These are phyloP conservation scores for Meteorus cinctellus DNA, from an alignment of 2,888 invertebrate genomes.

Conservation along the genomic window DNA sequence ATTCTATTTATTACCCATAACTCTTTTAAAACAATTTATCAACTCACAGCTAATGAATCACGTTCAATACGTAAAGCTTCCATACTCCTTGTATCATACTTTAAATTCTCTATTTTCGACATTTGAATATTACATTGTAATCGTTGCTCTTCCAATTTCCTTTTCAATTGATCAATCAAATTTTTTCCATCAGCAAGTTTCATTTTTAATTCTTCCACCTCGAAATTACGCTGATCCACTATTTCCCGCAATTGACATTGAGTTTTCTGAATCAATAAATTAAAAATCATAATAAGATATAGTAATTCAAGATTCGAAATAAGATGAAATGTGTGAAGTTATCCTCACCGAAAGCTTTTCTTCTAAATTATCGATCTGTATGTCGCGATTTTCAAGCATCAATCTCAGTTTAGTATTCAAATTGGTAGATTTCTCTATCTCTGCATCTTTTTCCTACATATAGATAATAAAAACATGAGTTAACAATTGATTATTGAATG, in stretches of 20 bases:
- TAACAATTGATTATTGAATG: conserved; percentile 8
- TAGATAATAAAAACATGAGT: neutral
- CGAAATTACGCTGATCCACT: conserved; percentile 21
- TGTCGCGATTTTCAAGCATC: conserved; percentile 52
- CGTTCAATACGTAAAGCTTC: conserved; percentile 55
- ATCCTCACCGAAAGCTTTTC: conserved; percentile 50
- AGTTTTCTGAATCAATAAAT: conserved; percentile 16
- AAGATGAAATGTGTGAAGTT: neutral
- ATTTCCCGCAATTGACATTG: conserved; percentile 25
- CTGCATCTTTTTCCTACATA: conserved; percentile 60
- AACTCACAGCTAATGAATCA: conserved; percentile 56
- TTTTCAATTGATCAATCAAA: conserved; percentile 55
- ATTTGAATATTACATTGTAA: conserved; percentile 51
- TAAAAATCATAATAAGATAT: neutral
- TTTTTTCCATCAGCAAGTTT: conserved; percentile 21
- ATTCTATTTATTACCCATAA: neutral
- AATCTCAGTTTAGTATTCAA: conserved; percentile 55
- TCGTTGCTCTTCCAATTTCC: conserved; percentile 54
- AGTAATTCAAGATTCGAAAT: neutral
- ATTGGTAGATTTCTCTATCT: conserved; percentile 58
- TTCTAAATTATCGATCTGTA: conserved; percentile 50
- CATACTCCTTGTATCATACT: conserved; percentile 48
- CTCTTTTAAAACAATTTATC: neutral
- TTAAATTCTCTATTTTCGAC: conserved; percentile 57
- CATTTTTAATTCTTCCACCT: conserved; percentile 17